These are phyloP conservation scores for Gymnoscopelus microlampas DNA, from an alignment of 2,797 vertebrate genomes.

Conservation along the genomic window DNA sequence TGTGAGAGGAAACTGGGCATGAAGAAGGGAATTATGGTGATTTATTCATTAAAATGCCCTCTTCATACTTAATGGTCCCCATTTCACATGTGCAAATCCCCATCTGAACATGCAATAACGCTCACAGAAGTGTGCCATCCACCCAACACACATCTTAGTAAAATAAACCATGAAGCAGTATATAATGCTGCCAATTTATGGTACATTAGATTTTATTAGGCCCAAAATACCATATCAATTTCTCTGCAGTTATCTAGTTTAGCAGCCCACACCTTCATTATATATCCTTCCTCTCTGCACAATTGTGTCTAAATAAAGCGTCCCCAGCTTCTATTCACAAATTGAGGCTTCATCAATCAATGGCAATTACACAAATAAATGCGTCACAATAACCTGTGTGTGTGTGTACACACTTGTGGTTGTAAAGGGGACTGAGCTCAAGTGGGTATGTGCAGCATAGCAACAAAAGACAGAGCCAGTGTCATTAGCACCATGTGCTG, in stretches of 20 bases:
- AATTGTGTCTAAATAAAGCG: conserved; percentile 16
- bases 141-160: too few relatives aligned
- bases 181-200: background rate
- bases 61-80: conserved; percentile 1
- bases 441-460: conserved; percentile 46
- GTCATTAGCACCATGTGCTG: conserved; percentile 66
- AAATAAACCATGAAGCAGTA: background rate
- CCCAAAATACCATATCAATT: background rate
- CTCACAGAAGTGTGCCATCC: too few relatives aligned
- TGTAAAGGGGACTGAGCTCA: conserved; percentile 4
- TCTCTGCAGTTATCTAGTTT: background rate
- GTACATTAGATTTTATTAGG: background rate
- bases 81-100: background rate
- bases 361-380: conserved; percentile 34
- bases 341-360: conserved; percentile 33
- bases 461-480: conserved; percentile 51
- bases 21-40: conserved; percentile 2
- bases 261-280: conserved; percentile 19
- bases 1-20: background rate
- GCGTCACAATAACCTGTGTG: conserved; percentile 30
- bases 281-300: conserved; percentile 8
- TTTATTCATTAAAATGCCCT: conserved; percentile 13
- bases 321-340: conserved; percentile 18
- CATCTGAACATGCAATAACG: background rate
- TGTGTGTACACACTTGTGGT: too few relatives aligned